phyloP scores from a whole-genome alignment of 2,113 vertebrate species.

The Oriolus oriolus region DNA sequence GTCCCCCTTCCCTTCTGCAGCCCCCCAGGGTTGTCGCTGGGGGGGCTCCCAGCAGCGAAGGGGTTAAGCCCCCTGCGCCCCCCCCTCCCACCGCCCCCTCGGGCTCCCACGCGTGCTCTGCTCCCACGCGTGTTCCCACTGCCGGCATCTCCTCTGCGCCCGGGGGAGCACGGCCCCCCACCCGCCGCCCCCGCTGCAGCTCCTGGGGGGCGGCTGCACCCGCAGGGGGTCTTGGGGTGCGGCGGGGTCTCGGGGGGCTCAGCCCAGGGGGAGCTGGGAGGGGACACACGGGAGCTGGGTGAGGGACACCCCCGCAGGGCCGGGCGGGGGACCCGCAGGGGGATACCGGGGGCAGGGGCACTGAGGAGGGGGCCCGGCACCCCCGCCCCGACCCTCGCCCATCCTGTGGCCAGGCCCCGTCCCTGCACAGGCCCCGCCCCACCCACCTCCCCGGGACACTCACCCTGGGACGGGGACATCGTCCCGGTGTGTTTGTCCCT shows the following conservation, averaged over 20 bases:
- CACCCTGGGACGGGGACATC: not conserved
- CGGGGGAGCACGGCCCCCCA: not conserved
- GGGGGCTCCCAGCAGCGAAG: not conserved
- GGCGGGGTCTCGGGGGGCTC: not conserved
- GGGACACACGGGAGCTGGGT: not conserved
- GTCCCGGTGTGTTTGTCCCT: not conserved
- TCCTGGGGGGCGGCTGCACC: not conserved
- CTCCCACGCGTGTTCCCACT: constrained; percentile 7
- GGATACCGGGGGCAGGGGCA: no score
- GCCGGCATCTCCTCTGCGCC: not conserved
- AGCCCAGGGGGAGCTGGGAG: no score
- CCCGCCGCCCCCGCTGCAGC: not conserved
- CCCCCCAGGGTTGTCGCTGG: accelerated
- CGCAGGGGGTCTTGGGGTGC: no score
- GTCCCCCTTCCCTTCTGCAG: not conserved
- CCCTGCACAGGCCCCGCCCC: not conserved
- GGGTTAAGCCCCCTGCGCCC: not conserved
- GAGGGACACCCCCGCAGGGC: not conserved
- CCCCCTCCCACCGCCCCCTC: not conserved
- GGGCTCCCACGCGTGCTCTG: not conserved
- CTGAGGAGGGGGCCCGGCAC: not conserved
- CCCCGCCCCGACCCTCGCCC: not conserved
- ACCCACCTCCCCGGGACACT: no score
- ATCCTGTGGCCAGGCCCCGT: not conserved
- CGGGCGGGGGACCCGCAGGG: no score